Conservation (phyloP, 2,113 vertebrate genomes). For the Nibea albiflora region DNA sequence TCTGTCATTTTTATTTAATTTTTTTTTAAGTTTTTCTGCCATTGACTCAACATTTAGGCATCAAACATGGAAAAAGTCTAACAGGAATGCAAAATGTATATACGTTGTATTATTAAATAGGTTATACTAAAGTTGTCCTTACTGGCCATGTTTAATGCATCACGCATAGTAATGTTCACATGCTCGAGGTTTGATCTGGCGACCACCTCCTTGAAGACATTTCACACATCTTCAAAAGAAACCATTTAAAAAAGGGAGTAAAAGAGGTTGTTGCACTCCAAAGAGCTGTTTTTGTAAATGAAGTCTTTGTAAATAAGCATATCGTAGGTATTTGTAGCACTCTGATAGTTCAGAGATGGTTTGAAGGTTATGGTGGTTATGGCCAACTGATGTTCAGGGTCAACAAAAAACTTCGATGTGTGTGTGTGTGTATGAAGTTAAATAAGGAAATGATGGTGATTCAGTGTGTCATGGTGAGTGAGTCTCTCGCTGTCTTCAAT, state of each 20-base stretch:
- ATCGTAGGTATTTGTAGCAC: slow-evolving; percentile 17
- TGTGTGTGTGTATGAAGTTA: neutral
- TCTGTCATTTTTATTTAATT: slow-evolving; percentile 23
- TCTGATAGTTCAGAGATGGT: slow-evolving; percentile 1
- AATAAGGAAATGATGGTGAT: slow-evolving; percentile 66
- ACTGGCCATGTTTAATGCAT: neutral
- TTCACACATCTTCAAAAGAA: neutral
- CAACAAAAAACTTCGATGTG: neutral
- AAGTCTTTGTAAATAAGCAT: slow-evolving; percentile 55
- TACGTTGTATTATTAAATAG: slow-evolving; percentile 2
- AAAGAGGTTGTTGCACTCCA: slow-evolving; percentile 39
- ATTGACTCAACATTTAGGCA: neutral
- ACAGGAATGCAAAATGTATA: slow-evolving; percentile 37
- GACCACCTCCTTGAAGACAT: neutral
- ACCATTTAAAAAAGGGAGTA: slow-evolving; percentile 19
- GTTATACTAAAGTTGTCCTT: neutral
- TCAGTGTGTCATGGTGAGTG: slow-evolving; percentile 13
- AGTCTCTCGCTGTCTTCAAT: neutral
- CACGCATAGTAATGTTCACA: slow-evolving; percentile 14
- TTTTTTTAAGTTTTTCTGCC: neutral
- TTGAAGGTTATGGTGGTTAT: neutral
- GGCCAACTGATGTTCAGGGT: slow-evolving; percentile 34
- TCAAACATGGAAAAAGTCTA: neutral
- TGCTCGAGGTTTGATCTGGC: neutral
- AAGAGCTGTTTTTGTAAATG: slow-evolving; percentile 55